A percentile compares a stretch with the other conserved stretches of the same genome.
phyloP scores from a whole-genome alignment of 2,888 invertebrate species.

The Pristionchus arcanus region DNA sequence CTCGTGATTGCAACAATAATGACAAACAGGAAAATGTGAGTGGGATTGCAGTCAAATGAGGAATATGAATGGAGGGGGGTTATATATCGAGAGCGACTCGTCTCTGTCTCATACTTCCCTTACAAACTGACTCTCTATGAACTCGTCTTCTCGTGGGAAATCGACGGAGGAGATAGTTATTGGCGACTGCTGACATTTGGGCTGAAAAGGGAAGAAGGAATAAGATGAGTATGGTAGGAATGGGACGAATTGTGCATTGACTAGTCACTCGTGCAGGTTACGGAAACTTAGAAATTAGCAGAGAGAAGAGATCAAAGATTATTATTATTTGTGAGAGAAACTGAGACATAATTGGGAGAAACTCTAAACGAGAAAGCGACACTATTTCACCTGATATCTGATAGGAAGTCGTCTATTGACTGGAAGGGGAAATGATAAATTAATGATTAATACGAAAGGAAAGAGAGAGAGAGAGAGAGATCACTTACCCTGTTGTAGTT shows the following conservation, averaged over 20 bases:
- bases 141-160: conserved; percentile 71
- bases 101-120: conserved; percentile 14
- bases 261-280: conserved; percentile 26
- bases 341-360: background rate
- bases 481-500: conserved; percentile 72
- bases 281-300: conserved; percentile 14
- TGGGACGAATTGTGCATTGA: background rate
- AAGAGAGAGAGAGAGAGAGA: background rate
- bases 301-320: background rate
- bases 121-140: conserved; percentile 57
- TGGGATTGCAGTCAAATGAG: background rate
- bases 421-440: background rate
- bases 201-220: conserved; percentile 61
- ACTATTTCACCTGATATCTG: conserved; percentile 22
- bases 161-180: conserved; percentile 73
- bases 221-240: background rate
- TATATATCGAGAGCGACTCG: conserved; percentile 28
- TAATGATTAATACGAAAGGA: background rate
- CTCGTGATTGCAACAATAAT: conserved; percentile 12
- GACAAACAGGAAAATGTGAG: background rate
- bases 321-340: background rate
- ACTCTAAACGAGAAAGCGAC: conserved; percentile 21
- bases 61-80: background rate
- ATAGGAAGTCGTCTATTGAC: conserved; percentile 36
- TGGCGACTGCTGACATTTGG: conserved; percentile 76